These are phyloP conservation scores for Australoheros scitulus DNA, from an alignment of 2,113 vertebrate species.

Conservation along the genomic window DNA sequence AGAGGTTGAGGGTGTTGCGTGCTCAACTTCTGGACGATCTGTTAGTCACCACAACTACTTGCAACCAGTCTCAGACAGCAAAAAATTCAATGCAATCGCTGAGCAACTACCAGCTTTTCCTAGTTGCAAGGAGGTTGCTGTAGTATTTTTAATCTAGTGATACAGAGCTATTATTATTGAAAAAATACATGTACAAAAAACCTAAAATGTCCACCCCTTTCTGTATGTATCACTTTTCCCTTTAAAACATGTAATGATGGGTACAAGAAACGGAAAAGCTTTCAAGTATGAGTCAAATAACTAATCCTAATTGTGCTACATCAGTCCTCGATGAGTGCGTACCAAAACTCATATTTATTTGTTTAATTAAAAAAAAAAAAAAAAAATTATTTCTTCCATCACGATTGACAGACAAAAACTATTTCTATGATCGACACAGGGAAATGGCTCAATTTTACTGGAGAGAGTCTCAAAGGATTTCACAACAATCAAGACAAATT, in stretches of 20 bases:
- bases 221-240: too few relatives aligned
- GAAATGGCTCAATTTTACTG: constrained; percentile 17
- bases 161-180: background rate
- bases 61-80: background rate
- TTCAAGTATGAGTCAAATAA: background rate
- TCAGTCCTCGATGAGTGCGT: background rate
- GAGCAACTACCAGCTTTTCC: too few relatives aligned
- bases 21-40: too few relatives aligned
- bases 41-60: background rate
- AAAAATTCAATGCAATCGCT: too few relatives aligned
- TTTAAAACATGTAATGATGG: background rate
- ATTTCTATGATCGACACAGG: background rate
- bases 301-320: background rate
- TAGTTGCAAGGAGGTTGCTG: too few relatives aligned
- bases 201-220: background rate
- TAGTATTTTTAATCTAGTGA: too few relatives aligned
- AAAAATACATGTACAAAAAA: background rate
- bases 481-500: constrained; percentile 3
- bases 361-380: background rate
- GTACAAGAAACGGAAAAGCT: background rate
- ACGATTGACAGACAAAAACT: background rate
- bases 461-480: constrained; percentile 26
- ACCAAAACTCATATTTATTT: background rate
- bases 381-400: constrained; percentile 1
- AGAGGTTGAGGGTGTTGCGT: too few relatives aligned